phyloP scores from a whole-genome alignment of 2,888 invertebrate species.

The Tinea semifulvella region DNA sequence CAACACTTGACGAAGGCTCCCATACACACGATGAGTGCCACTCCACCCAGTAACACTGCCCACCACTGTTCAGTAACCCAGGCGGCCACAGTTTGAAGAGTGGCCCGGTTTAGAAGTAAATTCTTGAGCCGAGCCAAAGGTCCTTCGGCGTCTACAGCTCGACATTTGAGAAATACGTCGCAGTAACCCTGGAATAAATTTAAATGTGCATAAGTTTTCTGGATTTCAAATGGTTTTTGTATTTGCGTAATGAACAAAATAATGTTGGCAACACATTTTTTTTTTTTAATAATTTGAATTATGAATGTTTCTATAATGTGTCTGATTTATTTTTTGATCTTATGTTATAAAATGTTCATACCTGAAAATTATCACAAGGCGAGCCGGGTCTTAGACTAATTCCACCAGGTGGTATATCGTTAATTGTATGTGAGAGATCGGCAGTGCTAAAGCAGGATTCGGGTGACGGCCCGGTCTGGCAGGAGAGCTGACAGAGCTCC shows the following conservation, averaged over 20 bases:
- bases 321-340: too few species aligned
- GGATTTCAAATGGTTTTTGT: too few species aligned
- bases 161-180: slow-evolving; percentile 98
- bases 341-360: too few species aligned
- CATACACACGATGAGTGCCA: slow-evolving; percentile 94
- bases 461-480: slow-evolving; percentile 82
- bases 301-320: too few species aligned
- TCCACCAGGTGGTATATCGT: slow-evolving; percentile 78
- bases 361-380: slow-evolving; percentile 98
- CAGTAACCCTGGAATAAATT: slow-evolving; percentile 96
- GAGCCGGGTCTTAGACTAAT: slow-evolving; percentile 93
- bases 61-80: slow-evolving; percentile 98
- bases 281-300: too few species aligned
- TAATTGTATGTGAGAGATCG: slow-evolving; percentile 76
- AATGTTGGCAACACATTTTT: too few species aligned
- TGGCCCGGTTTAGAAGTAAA: slow-evolving; percentile 90
- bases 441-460: slow-evolving; percentile 86
- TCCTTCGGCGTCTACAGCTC: slow-evolving; percentile 98
- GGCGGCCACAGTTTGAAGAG: slow-evolving; percentile 85
- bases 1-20: slow-evolving; percentile 99
- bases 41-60: slow-evolving; percentile 90
- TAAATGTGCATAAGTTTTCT: not conserved
- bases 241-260: too few species aligned
- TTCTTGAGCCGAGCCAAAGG: slow-evolving; percentile 97
- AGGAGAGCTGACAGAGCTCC: slow-evolving; percentile 95